Evolutionary conservation across 2,797 vertebrate genomes (phyloP).

Genomic region (Rousettus madagascariensis): DNA sequence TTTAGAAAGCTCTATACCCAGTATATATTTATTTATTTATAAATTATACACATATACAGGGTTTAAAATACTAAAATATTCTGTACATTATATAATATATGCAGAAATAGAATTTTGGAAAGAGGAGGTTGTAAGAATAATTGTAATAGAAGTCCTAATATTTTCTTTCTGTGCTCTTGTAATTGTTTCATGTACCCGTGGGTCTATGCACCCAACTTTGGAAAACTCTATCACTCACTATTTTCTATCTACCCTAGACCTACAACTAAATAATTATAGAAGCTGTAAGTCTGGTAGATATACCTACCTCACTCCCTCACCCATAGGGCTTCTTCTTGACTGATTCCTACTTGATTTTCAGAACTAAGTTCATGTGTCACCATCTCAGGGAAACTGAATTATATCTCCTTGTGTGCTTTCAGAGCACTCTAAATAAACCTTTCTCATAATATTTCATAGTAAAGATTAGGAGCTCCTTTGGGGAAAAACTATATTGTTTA

Average conservation of each 20-base stretch:
- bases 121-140: background rate
- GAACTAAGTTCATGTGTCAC: background rate
- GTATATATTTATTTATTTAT: background rate
- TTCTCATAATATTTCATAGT: conserved; percentile 1
- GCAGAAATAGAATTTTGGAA: background rate
- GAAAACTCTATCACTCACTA: background rate
- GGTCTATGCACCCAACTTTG: background rate
- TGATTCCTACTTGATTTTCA: background rate
- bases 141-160: background rate
- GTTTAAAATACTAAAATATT: background rate
- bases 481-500: background rate
- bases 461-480: background rate
- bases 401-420: background rate
- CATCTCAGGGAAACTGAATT: background rate
- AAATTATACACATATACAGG: background rate
- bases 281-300: background rate
- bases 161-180: background rate
- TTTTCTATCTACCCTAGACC: background rate
- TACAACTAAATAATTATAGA: background rate
- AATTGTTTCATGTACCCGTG: background rate
- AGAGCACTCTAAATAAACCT: background rate
- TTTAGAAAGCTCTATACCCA: background rate
- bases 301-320: background rate
- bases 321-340: background rate
- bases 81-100: background rate